These are phyloP conservation scores for Hofmannophila pseudospretella DNA, from an alignment of 2,888 invertebrate species.

Conservation along the genomic window DNA sequence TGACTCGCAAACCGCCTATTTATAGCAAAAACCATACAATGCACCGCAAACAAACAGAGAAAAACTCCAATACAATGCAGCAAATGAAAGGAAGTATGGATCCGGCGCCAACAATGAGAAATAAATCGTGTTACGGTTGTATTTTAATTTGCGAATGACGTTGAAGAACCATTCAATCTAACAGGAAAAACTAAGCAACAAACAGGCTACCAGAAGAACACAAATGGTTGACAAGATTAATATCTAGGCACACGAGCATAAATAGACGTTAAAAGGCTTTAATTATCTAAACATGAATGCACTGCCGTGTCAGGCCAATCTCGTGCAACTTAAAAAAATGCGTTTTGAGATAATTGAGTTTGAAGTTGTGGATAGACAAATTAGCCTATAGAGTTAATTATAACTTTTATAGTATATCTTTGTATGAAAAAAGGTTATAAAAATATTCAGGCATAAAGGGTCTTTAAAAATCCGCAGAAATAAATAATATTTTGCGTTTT, in stretches of 20 bases:
- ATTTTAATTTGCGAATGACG: slow-evolving; percentile 24
- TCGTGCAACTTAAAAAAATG: too few relatives aligned
- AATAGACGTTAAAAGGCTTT: slow-evolving; percentile 5
- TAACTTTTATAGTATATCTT: too few relatives aligned
- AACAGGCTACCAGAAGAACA: neutral
- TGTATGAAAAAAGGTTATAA: too few relatives aligned
- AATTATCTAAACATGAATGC: slow-evolving; percentile 12
- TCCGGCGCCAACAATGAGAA: slow-evolving; percentile 22
- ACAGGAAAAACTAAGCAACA: slow-evolving; percentile 14
- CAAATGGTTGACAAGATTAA: slow-evolving; percentile 3
- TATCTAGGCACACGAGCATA: slow-evolving; percentile 1
- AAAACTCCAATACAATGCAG: slow-evolving; percentile 18
- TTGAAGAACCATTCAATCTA: slow-evolving; percentile 17
- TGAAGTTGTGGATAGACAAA: too few relatives aligned
- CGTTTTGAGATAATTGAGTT: too few relatives aligned
- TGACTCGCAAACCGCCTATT: slow-evolving; percentile 32
- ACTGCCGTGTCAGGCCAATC: too few relatives aligned
- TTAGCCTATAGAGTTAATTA: too few relatives aligned
- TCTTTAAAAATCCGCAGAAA: too few relatives aligned
- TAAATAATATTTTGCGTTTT: too few relatives aligned
- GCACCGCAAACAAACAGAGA: slow-evolving; percentile 17
- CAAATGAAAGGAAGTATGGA: slow-evolving; percentile 31
- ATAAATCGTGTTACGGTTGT: slow-evolving; percentile 21
- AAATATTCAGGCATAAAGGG: too few relatives aligned
- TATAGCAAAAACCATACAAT: slow-evolving; percentile 18